A percentile compares a stretch with the other conserved stretches of the same genome.
Evolutionary conservation across 2,888 invertebrate species (phyloP).

Genomic region (Graphium colonna): DNA sequence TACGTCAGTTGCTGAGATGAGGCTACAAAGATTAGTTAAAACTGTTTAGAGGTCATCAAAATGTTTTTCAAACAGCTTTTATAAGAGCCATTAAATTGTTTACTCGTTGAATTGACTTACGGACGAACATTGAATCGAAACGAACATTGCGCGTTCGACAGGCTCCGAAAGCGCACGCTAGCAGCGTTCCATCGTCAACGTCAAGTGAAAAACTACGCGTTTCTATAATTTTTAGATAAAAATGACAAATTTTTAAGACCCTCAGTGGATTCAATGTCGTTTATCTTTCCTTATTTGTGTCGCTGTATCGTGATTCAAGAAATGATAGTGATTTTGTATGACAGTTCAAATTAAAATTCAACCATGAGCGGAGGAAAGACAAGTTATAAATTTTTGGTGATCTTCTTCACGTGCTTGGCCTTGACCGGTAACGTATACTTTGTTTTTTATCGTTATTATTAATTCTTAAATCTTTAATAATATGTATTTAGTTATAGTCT

Average conservation of each 20-base stretch:
- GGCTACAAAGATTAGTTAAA: slow-evolving; percentile 25
- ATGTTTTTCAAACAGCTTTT: slow-evolving; percentile 30
- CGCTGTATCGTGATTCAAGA: slow-evolving; percentile 13
- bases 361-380: slow-evolving; percentile 51
- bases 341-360: slow-evolving; percentile 50
- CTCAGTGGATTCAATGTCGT: slow-evolving; percentile 7
- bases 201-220: slow-evolving; percentile 19
- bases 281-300: slow-evolving; percentile 12
- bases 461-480: too few relatives aligned
- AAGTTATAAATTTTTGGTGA: slow-evolving; percentile 42
- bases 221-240: slow-evolving; percentile 22
- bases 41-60: slow-evolving; percentile 48
- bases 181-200: slow-evolving; percentile 36
- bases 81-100: slow-evolving; percentile 30
- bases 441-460: not conserved
- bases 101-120: slow-evolving; percentile 36
- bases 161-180: slow-evolving; percentile 63
- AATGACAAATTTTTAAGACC: slow-evolving; percentile 7
- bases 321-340: slow-evolving; percentile 18
- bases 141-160: slow-evolving; percentile 61
- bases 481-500: too few relatives aligned
- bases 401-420: slow-evolving; percentile 48
- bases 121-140: too few relatives aligned
- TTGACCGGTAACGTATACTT: slow-evolving; percentile 50
- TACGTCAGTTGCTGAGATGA: slow-evolving; percentile 23